Evolutionary conservation across 2,113 vertebrate species (phyloP).

Genomic region (Crotalus helleri): DNA sequence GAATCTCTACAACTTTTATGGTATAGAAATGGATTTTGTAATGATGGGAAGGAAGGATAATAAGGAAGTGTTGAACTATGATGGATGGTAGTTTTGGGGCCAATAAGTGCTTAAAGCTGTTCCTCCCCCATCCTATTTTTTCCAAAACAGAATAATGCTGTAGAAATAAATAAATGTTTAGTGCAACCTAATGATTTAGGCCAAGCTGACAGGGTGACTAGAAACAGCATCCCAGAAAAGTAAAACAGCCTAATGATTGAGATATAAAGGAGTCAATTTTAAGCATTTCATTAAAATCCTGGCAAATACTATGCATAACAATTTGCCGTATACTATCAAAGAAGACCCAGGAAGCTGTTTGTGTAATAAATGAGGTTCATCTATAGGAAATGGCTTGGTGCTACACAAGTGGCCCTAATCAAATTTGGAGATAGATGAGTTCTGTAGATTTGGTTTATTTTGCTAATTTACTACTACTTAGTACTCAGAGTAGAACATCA

Average conservation of each 20-base stretch:
- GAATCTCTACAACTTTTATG: not conserved
- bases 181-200: conserved; percentile 17
- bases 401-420: conserved; percentile 71
- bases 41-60: not conserved
- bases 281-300: conserved; percentile 65
- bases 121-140: not conserved
- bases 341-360: conserved; percentile 48
- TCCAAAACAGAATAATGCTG: conserved; percentile 14
- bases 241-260: conserved; percentile 41
- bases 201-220: conserved; percentile 30
- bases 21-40: not conserved
- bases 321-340: conserved; percentile 40
- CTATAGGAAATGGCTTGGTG: conserved; percentile 65
- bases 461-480: conserved; percentile 80
- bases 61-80: not conserved
- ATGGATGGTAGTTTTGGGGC: not conserved
- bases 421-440: conserved; percentile 73
- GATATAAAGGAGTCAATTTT: conserved; percentile 52
- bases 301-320: conserved; percentile 49
- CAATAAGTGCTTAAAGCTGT: not conserved
- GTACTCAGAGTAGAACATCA: conserved; percentile 69
- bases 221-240: conserved; percentile 27
- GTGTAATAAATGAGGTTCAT: conserved; percentile 71
- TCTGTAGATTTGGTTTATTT: conserved; percentile 68
- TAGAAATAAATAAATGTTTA: not conserved